Evolutionary conservation across 2,888 invertebrate species (phyloP), one percentile per base, ranked within the genome.

Genomic region (Cephalotes varians): DNA sequence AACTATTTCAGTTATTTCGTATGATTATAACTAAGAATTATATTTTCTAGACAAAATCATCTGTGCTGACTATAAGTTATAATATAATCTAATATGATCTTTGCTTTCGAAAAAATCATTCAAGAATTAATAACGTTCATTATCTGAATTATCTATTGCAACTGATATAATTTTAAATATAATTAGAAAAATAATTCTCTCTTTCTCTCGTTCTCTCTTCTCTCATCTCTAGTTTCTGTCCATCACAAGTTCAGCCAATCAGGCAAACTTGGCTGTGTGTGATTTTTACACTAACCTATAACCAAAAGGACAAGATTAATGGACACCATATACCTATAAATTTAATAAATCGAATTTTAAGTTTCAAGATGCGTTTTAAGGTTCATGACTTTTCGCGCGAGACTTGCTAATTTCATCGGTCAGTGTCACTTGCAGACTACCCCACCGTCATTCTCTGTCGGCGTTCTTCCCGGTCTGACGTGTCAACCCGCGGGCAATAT

Each of bases 361-460:
- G 31, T 18, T 77, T 0, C 15, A 31, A 47, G 56, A 9, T 37
- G 28, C 25, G 47, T 28, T 77, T 56, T 31, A 51, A 15, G 60
- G 31, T 44, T 37, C 21, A 21, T 12, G 28, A 60, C 47, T 71
- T 54, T n/a, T 47, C 51, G 44, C 15, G 15, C 18, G 54, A 56
- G 31, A 76, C 79, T 83, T 77, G 60, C 77, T 67, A 80, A 83
- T 80, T 83, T 87, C 82, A 77, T 86, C 86, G 82, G 86, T 87
- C 83, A 88, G 58, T 84, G 86, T 83, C 84, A 84, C 82, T 37
- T 25, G 82, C 83, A 86, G 51, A 15, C 34, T 34, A 25, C 18
- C 56, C 34, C 72, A 37, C 21, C 44, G 60, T 54, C 58, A 65
- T 58, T 77, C 74, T 67, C 72, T 37, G 28, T 28, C 12, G 31